Conservation (phyloP, 2,113 vertebrate genomes). For the Oncorhynchus mykiss region DNA sequence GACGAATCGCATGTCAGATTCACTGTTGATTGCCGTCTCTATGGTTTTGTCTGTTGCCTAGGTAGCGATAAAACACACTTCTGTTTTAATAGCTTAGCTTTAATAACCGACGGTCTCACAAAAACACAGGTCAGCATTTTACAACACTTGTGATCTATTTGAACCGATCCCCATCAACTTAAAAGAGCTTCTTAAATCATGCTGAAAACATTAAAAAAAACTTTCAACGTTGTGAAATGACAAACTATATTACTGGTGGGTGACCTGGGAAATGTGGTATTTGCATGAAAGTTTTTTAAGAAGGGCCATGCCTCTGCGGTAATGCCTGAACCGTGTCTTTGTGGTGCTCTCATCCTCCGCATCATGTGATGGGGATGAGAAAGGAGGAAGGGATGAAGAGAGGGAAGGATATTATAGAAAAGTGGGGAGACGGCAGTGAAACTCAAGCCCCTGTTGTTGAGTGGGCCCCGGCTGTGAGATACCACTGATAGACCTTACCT, state of each 20-base stretch:
- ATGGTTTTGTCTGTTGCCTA: neutral
- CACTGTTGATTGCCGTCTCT: neutral
- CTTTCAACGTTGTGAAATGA: neutral
- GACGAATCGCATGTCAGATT: neutral
- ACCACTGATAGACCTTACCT: conserved; percentile 8
- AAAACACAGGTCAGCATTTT: neutral
- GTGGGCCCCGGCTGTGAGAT: neutral
- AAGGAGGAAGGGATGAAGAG: neutral
- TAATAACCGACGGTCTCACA: neutral
- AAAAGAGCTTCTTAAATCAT: neutral
- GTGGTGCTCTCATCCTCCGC: neutral
- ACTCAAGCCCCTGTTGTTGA: neutral
- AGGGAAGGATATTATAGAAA: neutral
- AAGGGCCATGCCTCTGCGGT: neutral
- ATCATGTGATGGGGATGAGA: neutral
- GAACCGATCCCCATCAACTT: neutral
- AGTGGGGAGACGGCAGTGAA: conserved; percentile 5
- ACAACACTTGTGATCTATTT: neutral
- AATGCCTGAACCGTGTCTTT: neutral
- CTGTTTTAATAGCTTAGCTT: neutral
- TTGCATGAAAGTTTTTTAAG: neutral
- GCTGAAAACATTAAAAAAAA: neutral
- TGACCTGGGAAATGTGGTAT: neutral
- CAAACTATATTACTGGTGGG: neutral
- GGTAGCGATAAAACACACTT: neutral